Evolutionary conservation across 2,797 vertebrate species (phyloP).

Genomic region (Channa striata): DNA sequence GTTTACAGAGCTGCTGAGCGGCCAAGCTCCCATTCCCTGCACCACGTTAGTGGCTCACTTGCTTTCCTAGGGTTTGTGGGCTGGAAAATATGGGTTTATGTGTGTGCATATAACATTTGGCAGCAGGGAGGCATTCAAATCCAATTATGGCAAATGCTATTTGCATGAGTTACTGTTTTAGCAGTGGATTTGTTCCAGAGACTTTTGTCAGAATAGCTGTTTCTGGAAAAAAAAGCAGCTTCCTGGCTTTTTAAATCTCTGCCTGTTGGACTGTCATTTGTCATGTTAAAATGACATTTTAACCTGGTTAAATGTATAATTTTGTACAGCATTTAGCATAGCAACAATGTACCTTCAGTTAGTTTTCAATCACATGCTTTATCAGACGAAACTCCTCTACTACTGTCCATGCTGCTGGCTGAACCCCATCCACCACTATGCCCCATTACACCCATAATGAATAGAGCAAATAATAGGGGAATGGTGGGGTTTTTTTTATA

Average conservation of each 20-base stretch:
- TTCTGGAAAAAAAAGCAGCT: slow-evolving; percentile 36
- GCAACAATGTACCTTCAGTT: slow-evolving; percentile 11
- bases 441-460: slow-evolving; percentile 5
- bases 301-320: slow-evolving; percentile 17
- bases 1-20: slow-evolving; percentile 76
- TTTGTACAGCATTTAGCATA: slow-evolving; percentile 25
- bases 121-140: slow-evolving; percentile 83
- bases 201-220: slow-evolving; percentile 66
- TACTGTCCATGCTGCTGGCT: slow-evolving; percentile 9
- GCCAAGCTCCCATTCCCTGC: slow-evolving; percentile 67
- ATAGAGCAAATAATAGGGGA: slow-evolving; percentile 34
- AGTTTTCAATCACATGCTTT: slow-evolving; percentile 19
- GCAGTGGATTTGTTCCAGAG: slow-evolving; percentile 63
- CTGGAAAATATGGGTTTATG: slow-evolving; percentile 84
- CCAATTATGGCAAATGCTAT: slow-evolving; percentile 80
- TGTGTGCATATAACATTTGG: slow-evolving; percentile 83
- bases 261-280: slow-evolving; percentile 38
- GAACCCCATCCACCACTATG: slow-evolving; percentile 26
- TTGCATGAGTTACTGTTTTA: slow-evolving; percentile 83
- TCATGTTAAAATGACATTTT: slow-evolving; percentile 47
- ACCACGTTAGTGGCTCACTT: slow-evolving; percentile 73
- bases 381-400: slow-evolving; percentile 1
- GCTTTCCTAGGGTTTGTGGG: slow-evolving; percentile 80
- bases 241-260: slow-evolving; percentile 41
- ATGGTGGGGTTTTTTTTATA: slow-evolving; percentile 46